Conservation (phyloP, 2,113 vertebrate genomes). For the Entelurus aequoreus region DNA sequence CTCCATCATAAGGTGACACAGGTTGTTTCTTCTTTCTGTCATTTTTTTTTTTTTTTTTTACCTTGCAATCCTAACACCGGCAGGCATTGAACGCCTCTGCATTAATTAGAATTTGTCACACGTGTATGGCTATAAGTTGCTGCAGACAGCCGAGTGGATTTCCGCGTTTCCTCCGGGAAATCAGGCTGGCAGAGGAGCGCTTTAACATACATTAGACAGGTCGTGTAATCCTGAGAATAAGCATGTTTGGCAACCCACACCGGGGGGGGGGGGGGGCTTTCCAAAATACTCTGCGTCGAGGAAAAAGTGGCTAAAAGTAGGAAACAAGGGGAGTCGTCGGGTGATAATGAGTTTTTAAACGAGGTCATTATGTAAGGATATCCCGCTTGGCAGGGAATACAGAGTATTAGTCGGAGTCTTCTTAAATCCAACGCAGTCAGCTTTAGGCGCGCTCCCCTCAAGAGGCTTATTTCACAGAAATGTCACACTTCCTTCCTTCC, state of each 20-base stretch:
- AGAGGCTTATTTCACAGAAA: slow-evolving; percentile 49
- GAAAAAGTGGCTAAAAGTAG: slow-evolving; percentile 5
- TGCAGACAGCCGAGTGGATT: background rate
- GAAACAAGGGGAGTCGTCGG: slow-evolving; percentile 5
- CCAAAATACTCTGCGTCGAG: background rate
- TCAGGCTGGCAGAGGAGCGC: background rate
- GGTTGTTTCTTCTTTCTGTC: background rate
- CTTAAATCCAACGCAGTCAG: slow-evolving; percentile 52
- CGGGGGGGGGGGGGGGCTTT: background rate
- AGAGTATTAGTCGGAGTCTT: slow-evolving; percentile 60
- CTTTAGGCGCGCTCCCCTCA: slow-evolving; percentile 42
- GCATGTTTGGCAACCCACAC: background rate
- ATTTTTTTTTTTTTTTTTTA: background rate
- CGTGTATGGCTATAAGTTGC: background rate
- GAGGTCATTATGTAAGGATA: slow-evolving; percentile 34
- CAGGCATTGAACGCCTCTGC: background rate
- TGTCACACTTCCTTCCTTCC: slow-evolving; percentile 43
- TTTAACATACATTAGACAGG: background rate
- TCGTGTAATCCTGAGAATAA: background rate
- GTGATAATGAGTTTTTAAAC: background rate
- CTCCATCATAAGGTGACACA: background rate
- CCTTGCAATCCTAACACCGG: background rate
- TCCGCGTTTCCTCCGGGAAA: background rate
- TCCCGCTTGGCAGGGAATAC: slow-evolving; percentile 21
- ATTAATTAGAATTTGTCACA: background rate